A percentile compares a stretch with the other conserved stretches of the same genome.
phyloP scores from a whole-genome alignment of 2,797 vertebrate species.

The Peromyscus attwateri region DNA sequence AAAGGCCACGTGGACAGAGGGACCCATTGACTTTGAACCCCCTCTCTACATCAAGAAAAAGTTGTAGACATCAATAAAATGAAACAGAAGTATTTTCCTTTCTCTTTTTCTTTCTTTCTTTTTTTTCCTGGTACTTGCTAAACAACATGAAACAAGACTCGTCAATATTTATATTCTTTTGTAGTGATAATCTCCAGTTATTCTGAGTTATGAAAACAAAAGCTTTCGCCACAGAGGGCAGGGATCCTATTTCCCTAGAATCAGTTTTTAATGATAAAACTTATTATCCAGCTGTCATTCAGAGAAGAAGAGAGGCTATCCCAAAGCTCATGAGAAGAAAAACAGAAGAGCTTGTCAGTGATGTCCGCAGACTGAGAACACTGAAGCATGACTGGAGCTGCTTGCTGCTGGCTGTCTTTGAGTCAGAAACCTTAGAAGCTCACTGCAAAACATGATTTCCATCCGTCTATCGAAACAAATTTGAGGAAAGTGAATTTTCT shows the following conservation, averaged over 20 bases:
- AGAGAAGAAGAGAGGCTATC: constrained; percentile 84
- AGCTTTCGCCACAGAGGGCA: constrained; percentile 85
- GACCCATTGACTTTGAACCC: constrained; percentile 79
- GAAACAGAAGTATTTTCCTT: constrained; percentile 83
- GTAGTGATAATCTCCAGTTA: constrained; percentile 83
- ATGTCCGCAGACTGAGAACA: constrained; percentile 84
- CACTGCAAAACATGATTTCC: constrained; percentile 79
- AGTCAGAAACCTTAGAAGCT: constrained; percentile 78
- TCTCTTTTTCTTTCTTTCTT: not conserved
- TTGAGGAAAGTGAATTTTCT: constrained; percentile 68
- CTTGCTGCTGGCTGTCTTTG: constrained; percentile 73
- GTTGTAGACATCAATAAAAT: constrained; percentile 77
- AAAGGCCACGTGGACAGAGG: constrained; percentile 70
- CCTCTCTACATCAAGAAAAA: constrained; percentile 78
- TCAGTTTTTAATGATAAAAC: constrained; percentile 90
- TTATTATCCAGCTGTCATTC: constrained; percentile 92
- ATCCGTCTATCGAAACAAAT: constrained; percentile 74
- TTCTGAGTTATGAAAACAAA: constrained; percentile 84
- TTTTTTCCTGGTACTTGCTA: constrained; percentile 73
- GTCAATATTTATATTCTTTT: constrained; percentile 82
- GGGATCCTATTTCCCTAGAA: constrained; percentile 85
- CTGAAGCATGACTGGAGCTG: constrained; percentile 86
- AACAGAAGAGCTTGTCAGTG: constrained; percentile 82
- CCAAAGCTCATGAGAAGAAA: constrained; percentile 82
- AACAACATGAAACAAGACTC: constrained; percentile 80